Percentiles rank a stretch among this genome's conserved stretches.
These are phyloP conservation scores for Ectemnius lituratus DNA, from an alignment of 2,888 invertebrate genomes.

Conservation along the genomic window DNA sequence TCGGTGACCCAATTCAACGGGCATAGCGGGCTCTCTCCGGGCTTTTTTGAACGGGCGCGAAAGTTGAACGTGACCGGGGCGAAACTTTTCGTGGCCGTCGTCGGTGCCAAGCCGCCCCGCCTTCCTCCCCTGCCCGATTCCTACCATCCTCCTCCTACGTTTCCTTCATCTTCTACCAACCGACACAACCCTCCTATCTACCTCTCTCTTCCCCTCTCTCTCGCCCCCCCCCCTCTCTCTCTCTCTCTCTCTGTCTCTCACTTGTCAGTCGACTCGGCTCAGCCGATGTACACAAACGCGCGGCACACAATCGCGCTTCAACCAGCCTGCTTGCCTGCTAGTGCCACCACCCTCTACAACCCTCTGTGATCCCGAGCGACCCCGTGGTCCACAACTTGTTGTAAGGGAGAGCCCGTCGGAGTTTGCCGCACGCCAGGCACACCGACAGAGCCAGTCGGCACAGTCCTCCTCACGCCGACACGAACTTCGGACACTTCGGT, in stretches of 20 bases:
- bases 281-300: constrained; percentile 26
- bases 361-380: constrained; percentile 41
- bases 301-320: constrained; percentile 25
- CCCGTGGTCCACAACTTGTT: constrained; percentile 38
- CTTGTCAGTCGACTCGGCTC: constrained; percentile 4
- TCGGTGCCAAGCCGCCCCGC: constrained; percentile 41
- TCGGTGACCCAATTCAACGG: constrained; percentile 66
- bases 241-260: too few relatives aligned
- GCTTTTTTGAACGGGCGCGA: constrained; percentile 67
- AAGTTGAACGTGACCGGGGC: constrained; percentile 69
- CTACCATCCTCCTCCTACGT: not conserved
- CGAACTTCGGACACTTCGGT: too few relatives aligned
- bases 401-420: constrained; percentile 44
- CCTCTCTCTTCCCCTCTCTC: too few relatives aligned
- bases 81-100: constrained; percentile 67
- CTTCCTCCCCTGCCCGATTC: constrained; percentile 11
- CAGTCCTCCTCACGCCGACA: too few relatives aligned
- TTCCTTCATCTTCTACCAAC: not conserved
- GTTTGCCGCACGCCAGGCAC: constrained; percentile 29
- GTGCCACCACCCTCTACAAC: constrained; percentile 14
- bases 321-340: not conserved
- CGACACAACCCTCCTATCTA: too few relatives aligned
- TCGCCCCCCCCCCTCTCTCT: too few relatives aligned
- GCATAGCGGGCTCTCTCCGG: constrained; percentile 14
- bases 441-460: too few relatives aligned